phyloP scores from a whole-genome alignment of 2,113 vertebrate species.

The Crypturellus undulatus region DNA sequence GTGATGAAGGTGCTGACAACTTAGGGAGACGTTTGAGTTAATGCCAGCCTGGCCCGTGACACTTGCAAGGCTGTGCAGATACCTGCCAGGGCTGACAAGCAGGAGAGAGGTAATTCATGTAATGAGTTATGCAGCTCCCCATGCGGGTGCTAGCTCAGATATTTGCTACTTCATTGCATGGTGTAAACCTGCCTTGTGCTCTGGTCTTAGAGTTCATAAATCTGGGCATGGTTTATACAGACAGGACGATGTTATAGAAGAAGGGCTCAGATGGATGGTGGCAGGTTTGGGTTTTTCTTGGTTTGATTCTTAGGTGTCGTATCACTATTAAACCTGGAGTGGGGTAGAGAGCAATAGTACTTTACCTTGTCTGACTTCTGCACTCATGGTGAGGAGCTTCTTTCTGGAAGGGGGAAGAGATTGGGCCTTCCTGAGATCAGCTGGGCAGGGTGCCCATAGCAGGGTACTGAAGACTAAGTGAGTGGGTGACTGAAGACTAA shows the following conservation, averaged over 20 bases:
- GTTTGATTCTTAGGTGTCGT: background rate
- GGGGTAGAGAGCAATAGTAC: background rate
- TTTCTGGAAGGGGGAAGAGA: background rate
- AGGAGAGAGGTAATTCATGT: no score
- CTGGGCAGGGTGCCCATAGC: background rate
- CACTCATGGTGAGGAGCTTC: background rate
- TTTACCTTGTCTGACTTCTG: background rate
- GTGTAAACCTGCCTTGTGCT: background rate
- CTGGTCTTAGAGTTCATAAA: background rate
- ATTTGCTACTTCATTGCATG: background rate
- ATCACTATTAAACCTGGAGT: background rate
- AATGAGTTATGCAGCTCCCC: background rate
- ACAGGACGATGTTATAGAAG: background rate
- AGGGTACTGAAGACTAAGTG: background rate
- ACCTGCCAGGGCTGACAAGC: background rate
- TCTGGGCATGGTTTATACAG: rapidly evolving
- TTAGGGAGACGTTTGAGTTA: rapidly evolving
- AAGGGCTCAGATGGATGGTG: background rate
- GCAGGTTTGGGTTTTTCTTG: background rate
- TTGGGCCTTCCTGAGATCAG: background rate
- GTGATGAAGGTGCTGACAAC: background rate
- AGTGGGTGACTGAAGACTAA: background rate
- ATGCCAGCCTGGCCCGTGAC: background rate
- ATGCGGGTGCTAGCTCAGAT: background rate
- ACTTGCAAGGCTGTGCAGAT: background rate